Percentiles rank a stretch among this genome's conserved stretches.
Conservation (phyloP, 2,888 invertebrate genomes). For the Chrysotoxum bicinctum region DNA sequence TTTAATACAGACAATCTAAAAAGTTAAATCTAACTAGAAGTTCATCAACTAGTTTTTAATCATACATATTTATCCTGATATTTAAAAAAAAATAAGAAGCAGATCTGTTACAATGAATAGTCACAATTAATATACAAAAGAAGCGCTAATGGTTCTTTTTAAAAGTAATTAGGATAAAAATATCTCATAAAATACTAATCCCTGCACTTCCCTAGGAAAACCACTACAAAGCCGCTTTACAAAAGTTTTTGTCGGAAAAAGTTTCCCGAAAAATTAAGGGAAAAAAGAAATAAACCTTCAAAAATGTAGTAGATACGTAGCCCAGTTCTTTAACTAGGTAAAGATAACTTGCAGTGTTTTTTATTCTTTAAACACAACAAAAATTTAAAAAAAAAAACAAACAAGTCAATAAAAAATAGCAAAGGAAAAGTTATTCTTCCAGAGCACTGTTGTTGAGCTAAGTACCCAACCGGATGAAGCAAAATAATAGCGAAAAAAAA, state of each 20-base stretch:
- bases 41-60: no score
- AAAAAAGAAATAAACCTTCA: conserved; percentile 30
- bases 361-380: not conserved
- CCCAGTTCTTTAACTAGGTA: conserved; percentile 45
- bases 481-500: not conserved
- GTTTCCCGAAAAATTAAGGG: not conserved
- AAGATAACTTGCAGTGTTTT: conserved; percentile 28
- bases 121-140: not conserved
- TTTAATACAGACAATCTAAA: no score
- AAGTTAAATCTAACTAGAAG: no score
- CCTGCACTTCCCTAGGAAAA: not conserved
- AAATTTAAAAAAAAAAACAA: conserved; percentile 7
- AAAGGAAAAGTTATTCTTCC: conserved; percentile 21
- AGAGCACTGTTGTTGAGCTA: conserved; percentile 11
- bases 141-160: not conserved
- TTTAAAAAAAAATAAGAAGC: no score
- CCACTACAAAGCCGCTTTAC: conserved; percentile 6
- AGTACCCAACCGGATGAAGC: not conserved
- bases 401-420: conserved; percentile 12
- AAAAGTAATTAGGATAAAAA: conserved; percentile 7
- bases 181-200: not conserved
- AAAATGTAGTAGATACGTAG: conserved; percentile 31
- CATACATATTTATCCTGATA: no score
- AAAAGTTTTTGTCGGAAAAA: conserved; percentile 6
- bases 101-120: not conserved